A percentile compares a stretch with the other conserved stretches of the same genome.
Evolutionary conservation across 2,888 invertebrate genomes (phyloP).

Genomic region (Drosophila formosana): DNA sequence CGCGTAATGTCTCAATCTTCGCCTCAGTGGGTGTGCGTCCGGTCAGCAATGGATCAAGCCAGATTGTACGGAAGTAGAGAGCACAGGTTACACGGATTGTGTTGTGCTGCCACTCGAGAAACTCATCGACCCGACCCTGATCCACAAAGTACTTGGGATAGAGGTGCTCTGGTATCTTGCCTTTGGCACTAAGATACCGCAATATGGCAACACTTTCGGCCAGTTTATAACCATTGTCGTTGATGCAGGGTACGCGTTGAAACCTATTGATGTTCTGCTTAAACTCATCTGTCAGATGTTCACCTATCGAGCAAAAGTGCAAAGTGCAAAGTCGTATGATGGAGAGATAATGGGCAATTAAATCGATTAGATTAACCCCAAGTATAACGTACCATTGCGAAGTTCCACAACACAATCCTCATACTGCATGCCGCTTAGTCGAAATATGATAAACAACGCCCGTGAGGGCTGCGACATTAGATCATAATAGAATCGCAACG

Average conservation of each 20-base stretch:
- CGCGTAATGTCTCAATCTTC: conserved; percentile 83
- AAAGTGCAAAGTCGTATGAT: conserved; percentile 25
- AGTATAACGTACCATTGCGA: conserved; percentile 86
- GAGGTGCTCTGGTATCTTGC: conserved; percentile 86
- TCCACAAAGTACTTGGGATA: conserved; percentile 88
- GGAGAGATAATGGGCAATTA: not conserved
- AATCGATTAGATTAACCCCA: conserved; percentile 18
- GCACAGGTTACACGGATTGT: conserved; percentile 87
- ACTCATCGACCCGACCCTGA: conserved; percentile 89
- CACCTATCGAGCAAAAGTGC: conserved; percentile 83
- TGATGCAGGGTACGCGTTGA: conserved; percentile 89
- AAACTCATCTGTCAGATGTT: conserved; percentile 88
- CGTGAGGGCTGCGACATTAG: conserved; percentile 92
- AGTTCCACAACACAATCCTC: conserved; percentile 88
- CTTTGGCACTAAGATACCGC: conserved; percentile 84
- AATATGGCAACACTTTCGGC: conserved; percentile 90
- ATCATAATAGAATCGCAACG: conserved; percentile 89
- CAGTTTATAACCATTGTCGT: conserved; percentile 89
- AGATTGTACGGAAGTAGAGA: conserved; percentile 87
- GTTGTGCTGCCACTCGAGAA: conserved; percentile 90
- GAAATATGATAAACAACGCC: conserved; percentile 89
- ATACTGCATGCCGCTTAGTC: conserved; percentile 88
- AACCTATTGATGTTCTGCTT: conserved; percentile 87
- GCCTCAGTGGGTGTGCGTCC: conserved; percentile 85
- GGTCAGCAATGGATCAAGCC: conserved; percentile 86